These are phyloP conservation scores for Hippocampus mohnikei DNA, from an alignment of 2,113 vertebrate species.

Conservation along the genomic window DNA sequence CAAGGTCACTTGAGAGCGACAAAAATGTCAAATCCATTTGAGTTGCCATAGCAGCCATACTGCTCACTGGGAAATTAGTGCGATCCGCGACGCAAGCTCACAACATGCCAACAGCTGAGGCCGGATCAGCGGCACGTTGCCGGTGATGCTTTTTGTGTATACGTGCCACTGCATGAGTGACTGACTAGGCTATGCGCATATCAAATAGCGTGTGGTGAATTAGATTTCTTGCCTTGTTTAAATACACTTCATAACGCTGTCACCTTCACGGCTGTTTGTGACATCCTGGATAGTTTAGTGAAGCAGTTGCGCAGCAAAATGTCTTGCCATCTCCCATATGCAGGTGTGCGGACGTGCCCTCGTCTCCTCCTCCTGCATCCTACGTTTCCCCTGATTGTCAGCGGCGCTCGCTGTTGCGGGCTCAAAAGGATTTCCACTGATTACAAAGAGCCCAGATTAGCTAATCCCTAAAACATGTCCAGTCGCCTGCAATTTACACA, in stretches of 20 bases:
- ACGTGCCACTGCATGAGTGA: not conserved
- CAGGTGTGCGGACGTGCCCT: constrained; percentile 53
- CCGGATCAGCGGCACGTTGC: constrained; percentile 23
- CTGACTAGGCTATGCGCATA: not conserved
- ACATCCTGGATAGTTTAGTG: constrained; percentile 1
- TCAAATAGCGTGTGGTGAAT: not conserved
- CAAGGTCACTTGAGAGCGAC: constrained; percentile 10
- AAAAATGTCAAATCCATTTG: constrained; percentile 53
- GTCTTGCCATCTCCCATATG: constrained; percentile 17
- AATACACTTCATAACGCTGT: not conserved
- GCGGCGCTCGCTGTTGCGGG: constrained; percentile 29
- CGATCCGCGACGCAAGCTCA: constrained; percentile 26
- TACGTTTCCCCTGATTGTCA: constrained; percentile 54
- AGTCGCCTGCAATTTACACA: not conserved
- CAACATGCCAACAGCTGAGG: constrained; percentile 25
- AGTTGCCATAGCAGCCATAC: constrained; percentile 42
- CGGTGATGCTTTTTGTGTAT: not conserved
- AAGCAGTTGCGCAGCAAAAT: constrained; percentile 6
- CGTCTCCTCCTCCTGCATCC: constrained; percentile 32
- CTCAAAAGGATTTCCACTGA: constrained; percentile 68
- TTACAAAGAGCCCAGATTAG: constrained; percentile 68
- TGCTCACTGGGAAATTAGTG: constrained; percentile 28
- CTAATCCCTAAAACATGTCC: constrained; percentile 29
- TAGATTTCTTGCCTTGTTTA: too few species aligned
- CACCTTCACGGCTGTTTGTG: not conserved